Conservation (phyloP, 2,113 vertebrate species). For the Girardinichthys multiradiatus region DNA sequence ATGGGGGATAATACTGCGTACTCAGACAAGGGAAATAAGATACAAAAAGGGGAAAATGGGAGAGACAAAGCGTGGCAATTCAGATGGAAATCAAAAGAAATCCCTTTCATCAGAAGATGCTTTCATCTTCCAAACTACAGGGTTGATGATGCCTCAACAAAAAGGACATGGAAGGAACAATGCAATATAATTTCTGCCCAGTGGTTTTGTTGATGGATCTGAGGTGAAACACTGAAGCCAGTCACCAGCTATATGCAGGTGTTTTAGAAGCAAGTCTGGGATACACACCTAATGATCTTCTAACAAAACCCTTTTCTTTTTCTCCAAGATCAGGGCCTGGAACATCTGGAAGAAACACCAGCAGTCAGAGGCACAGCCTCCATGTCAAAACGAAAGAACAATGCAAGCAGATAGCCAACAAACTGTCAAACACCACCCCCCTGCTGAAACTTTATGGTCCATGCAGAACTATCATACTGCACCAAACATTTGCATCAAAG, state of each 20-base stretch:
- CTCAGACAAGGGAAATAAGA: constrained; percentile 44
- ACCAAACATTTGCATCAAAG: background rate
- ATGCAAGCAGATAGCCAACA: background rate
- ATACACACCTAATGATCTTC: background rate
- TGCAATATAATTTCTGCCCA: constrained; percentile 17
- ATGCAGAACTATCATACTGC: background rate
- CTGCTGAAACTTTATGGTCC: background rate
- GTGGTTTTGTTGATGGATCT: constrained; percentile 17
- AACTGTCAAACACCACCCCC: background rate
- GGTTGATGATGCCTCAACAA: constrained; percentile 45
- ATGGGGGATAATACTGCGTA: constrained; percentile 12
- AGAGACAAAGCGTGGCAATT: constrained; percentile 53
- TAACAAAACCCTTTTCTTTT: background rate
- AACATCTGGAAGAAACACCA: background rate
- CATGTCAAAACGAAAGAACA: no score
- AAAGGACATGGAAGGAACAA: constrained; percentile 13
- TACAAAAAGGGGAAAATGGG: constrained; percentile 44
- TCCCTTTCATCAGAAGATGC: constrained; percentile 63
- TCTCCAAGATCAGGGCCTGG: background rate
- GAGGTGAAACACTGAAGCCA: constrained; percentile 7
- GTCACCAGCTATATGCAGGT: background rate
- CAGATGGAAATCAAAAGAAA: constrained; percentile 58
- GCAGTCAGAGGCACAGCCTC: no score
- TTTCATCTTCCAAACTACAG: constrained; percentile 69
- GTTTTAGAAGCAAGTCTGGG: background rate